Conservation (phyloP, 2,888 invertebrate species). For the Melikaiella ostensackeni region DNA sequence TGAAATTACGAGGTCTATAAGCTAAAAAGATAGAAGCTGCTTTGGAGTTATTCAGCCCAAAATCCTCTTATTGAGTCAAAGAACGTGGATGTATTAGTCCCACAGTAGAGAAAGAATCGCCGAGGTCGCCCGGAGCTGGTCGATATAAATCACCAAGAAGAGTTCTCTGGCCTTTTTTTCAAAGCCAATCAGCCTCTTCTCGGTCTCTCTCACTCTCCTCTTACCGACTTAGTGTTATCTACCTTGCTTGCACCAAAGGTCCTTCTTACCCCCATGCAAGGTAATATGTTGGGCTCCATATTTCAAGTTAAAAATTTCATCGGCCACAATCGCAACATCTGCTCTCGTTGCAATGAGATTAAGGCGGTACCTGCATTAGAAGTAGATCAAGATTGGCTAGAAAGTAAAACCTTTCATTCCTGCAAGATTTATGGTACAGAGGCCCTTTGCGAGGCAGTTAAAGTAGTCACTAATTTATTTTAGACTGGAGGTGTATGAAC, state of each 20-base stretch:
- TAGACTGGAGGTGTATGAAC: not conserved
- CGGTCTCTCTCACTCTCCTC: slow-evolving; percentile 52
- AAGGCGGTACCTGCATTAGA: slow-evolving; percentile 54
- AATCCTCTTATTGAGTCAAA: slow-evolving; percentile 47
- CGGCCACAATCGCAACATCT: slow-evolving; percentile 53
- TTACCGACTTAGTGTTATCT: slow-evolving; percentile 51
- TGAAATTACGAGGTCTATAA: not conserved
- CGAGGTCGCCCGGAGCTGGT: slow-evolving; percentile 65
- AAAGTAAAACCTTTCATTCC: slow-evolving; percentile 48
- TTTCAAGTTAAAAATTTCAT: slow-evolving; percentile 68
- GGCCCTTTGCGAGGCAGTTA: not conserved
- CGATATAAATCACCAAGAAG: slow-evolving; percentile 70
- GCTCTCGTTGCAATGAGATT: slow-evolving; percentile 54
- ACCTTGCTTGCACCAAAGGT: slow-evolving; percentile 46
- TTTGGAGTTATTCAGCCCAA: not conserved
- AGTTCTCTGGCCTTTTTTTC: slow-evolving; percentile 68
- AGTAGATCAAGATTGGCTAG: slow-evolving; percentile 56
- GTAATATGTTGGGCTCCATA: slow-evolving; percentile 66
- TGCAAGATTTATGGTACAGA: slow-evolving; percentile 43
- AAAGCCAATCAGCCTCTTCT: slow-evolving; percentile 71
- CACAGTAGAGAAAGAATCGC: slow-evolving; percentile 61
- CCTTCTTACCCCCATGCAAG: slow-evolving; percentile 59
- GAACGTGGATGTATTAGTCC: slow-evolving; percentile 60
- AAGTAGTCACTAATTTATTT: slow-evolving; percentile 13
- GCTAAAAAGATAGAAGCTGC: not conserved